Percentiles rank a stretch among this genome's conserved stretches.
phyloP scores from a whole-genome alignment of 2,888 invertebrate species.

The Tiliacea aurago region DNA sequence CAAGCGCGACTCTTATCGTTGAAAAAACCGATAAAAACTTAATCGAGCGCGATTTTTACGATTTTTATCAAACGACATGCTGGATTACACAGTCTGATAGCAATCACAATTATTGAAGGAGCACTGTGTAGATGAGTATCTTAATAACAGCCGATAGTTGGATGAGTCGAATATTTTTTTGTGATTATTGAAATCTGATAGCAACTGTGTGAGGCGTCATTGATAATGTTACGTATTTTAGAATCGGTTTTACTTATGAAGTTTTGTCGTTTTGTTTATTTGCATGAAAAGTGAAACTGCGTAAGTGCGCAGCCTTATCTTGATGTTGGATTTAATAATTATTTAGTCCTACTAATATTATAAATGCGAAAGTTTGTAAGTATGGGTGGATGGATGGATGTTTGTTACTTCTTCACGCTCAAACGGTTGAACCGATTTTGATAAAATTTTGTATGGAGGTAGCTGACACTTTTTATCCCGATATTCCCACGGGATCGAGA shows the following conservation, averaged over 20 bases:
- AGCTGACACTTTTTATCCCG: too few species aligned
- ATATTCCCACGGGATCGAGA: too few species aligned
- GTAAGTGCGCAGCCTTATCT: neutral
- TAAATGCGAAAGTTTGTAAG: too few species aligned
- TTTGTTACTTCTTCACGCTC: too few species aligned
- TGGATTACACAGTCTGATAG: constrained; percentile 88
- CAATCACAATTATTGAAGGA: constrained; percentile 81
- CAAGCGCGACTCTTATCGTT: constrained; percentile 70
- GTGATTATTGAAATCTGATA: constrained; percentile 52
- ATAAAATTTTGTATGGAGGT: too few species aligned
- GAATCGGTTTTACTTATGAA: constrained; percentile 12
- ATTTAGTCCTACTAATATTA: too few species aligned
- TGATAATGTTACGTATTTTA: constrained; percentile 8
- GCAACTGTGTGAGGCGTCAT: constrained; percentile 5
- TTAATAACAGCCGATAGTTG: constrained; percentile 59
- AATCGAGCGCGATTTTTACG: constrained; percentile 89
- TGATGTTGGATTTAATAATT: too few species aligned
- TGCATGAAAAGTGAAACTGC: constrained; percentile 18
- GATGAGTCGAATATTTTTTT: constrained; percentile 53
- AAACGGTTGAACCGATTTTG: too few species aligned
- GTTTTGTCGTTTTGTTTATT: constrained; percentile 7
- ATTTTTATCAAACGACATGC: constrained; percentile 88
- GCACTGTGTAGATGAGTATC: constrained; percentile 73
- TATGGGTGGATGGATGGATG: too few species aligned
- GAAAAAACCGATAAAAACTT: constrained; percentile 70